Evolutionary conservation across 1,140 invertebrate species (phyloP), one percentile per base, ranked within the genome.

Genomic region (Oncopeltus fasciatus): DNA sequence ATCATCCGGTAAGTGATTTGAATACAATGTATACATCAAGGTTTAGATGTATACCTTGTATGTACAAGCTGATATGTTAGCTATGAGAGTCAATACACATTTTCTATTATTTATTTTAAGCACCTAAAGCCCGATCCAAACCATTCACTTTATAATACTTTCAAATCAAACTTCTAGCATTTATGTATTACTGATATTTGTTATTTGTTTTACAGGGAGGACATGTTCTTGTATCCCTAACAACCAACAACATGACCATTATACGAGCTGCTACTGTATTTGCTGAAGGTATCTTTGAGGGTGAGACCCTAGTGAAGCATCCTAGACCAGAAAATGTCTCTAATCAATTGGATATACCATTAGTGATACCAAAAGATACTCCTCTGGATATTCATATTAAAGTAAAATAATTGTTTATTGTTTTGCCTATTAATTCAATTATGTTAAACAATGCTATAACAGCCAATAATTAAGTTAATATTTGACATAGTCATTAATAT

Each of bases 221-320:
- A 46, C 81, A 82, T 71, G 80, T 92, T 9, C 81, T 88, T 69
- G 73, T 92, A 33, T 77, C 78, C 8, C 74, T 92, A 43, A 79
- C 82, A 14, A 90, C 87, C 4, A 89, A 87, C 67, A 92, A 91
- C 74, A 81, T 84, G 46, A 90, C 87, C 0, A 74, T 89, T 47
- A 88, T 92, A 2, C 76, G 81, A 71, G 81, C 84, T 53, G 88
- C 89, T 0, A 78, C 94, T 31, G 83, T 95, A 4, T 91, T 96
- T 76, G 90, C 92, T 38, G 92, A 96, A 76, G 92, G 92, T 21
- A 87, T 95, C 60, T 97, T 97, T 73, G 85, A 91, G 65, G 85
- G 85, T 14, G 78, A 80, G 64, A 89, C 89, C 26, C 78, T 90
- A 66, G 90, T 93, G 1, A 77, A 87, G 65, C 91, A 90, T 74